Conservation (phyloP, 1,140 invertebrate genomes). For the Eumeta japonica region DNA sequence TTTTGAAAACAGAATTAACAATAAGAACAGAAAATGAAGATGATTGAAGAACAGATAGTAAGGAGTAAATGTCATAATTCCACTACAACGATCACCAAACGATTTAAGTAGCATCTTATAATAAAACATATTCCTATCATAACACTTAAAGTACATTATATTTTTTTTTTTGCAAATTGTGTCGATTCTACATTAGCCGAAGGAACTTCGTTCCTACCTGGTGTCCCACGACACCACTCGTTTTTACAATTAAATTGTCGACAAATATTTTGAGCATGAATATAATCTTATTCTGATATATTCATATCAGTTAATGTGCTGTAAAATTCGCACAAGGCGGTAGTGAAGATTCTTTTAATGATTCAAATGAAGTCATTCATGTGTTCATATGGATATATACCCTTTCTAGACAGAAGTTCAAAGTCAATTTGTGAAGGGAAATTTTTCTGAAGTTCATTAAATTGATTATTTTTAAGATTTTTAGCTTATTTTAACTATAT, state of each 20-base stretch:
- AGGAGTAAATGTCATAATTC: too few relatives aligned
- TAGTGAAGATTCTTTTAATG: conserved; percentile 3
- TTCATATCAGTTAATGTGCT: conserved; percentile 2
- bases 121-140: too few relatives aligned
- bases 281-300: conserved; percentile 12
- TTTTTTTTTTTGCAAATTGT: too few relatives aligned
- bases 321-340: conserved; percentile 2
- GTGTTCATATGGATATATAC: conserved; percentile 14
- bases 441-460: conserved; percentile 9
- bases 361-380: conserved; percentile 7
- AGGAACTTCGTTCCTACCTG: too few relatives aligned
- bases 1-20: too few relatives aligned
- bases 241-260: conserved; percentile 7
- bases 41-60: too few relatives aligned
- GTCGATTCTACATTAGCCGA: too few relatives aligned
- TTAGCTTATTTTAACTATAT: conserved; percentile 13
- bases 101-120: too few relatives aligned
- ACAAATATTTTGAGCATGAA: conserved; percentile 11
- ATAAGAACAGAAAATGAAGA: too few relatives aligned
- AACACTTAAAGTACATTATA: too few relatives aligned
- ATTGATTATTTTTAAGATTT: conserved; percentile 14
- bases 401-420: conserved; percentile 11
- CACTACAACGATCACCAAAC: too few relatives aligned
- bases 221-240: too few relatives aligned
- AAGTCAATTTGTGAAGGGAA: conserved; percentile 11